Evolutionary conservation across 2,113 vertebrate species (phyloP).

Genomic region (Irena cyanogastra): DNA sequence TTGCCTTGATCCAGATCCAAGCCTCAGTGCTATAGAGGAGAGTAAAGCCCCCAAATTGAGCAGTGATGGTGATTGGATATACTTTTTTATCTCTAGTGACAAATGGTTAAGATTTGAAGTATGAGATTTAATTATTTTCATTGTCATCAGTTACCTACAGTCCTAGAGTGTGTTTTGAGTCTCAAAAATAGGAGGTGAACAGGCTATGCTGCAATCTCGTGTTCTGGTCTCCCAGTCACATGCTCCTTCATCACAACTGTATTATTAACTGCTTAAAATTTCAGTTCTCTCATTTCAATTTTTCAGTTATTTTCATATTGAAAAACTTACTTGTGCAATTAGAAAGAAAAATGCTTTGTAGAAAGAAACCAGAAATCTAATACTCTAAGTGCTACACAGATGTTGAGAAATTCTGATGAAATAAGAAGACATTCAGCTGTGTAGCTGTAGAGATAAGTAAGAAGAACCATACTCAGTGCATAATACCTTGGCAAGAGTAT

Average conservation of each 20-base stretch:
- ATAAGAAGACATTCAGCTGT: not conserved
- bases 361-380: not conserved
- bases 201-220: not conserved
- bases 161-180: not conserved
- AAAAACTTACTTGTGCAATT: not conserved
- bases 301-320: not conserved
- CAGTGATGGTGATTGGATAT: not conserved
- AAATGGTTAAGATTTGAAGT: not conserved
- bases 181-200: not conserved
- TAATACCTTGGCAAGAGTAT: not conserved
- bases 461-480: not conserved
- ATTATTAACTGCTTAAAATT: not conserved
- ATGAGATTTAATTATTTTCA: not conserved
- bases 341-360: not conserved
- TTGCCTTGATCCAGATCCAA: not conserved
- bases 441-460: not conserved
- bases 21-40: not conserved
- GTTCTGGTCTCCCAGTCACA: not conserved
- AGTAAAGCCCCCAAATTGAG: accelerated
- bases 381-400: not conserved
- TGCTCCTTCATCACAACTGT: not conserved
- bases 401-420: not conserved
- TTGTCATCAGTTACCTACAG: not conserved
- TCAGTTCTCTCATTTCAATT: not conserved
- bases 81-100: not conserved